Evolutionary conservation across 2,797 vertebrate genomes (phyloP), one percentile per base, ranked within the genome.

Genomic region (Liasis olivaceus): DNA sequence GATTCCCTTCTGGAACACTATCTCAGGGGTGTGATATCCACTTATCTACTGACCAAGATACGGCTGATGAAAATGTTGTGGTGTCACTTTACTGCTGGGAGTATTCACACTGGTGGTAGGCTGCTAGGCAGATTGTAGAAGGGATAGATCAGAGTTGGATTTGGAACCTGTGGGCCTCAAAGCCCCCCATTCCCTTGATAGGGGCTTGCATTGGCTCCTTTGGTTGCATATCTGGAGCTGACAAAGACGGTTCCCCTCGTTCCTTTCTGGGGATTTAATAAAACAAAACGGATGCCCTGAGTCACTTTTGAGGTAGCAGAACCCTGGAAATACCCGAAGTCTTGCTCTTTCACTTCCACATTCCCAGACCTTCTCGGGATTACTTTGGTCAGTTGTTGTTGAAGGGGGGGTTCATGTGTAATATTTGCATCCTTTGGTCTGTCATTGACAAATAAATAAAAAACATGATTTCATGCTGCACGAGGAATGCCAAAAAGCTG

Each of bases 401-500:
- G 31, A 88, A 54, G 58, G 94, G 81, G 94, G 72, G 85, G 11
- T 72, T 72, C 9, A 56, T 69, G n/a, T 88, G 6, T 86, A 69
- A 28, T 59, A n/a, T 93, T 1, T 90, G 87, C 90, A 90, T 91
- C 91, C 24, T 31, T 93, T 91, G 36, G 42, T 88, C 92, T 87
- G 47, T 22, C 64, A 77, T 31, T 91, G 93, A 85, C 22, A 91
- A 85, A 92, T 88, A 47, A 28, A 26, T 88, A 28, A 72, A 60
- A 47, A 60, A 8, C 3, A 69, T 72, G 36, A 72, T 92, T 89
- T 15, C 12, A 62, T 62, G 60, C 22, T n/a, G 0, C 26, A 63
- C 4, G 3, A 26, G 42, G 36, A 36, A 60, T 72, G 28, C 62
- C 60, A 58, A 36, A 87, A 87, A 87, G 54, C 6, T 47, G 22